phyloP scores from a whole-genome alignment of 2,113 vertebrate genomes.

The Plestiodon gilberti region DNA sequence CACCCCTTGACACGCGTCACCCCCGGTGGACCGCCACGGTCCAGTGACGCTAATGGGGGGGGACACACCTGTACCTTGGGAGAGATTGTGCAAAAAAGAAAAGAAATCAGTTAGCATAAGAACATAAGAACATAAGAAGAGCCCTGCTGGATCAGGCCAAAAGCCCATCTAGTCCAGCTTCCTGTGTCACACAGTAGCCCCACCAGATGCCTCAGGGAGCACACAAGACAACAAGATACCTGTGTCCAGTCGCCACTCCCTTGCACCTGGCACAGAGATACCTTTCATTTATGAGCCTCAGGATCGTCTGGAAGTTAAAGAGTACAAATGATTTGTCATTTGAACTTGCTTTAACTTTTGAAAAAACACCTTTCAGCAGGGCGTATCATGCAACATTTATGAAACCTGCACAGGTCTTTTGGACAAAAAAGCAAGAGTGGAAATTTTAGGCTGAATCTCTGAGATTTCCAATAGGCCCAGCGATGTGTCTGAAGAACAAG shows the following conservation, averaged over 20 bases:
- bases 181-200: no score
- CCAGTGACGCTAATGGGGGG: no score
- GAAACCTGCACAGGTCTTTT: neutral
- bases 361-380: neutral
- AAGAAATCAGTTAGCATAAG: no score
- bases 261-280: neutral
- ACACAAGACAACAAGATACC: no score
- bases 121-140: no score
- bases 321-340: neutral
- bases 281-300: neutral
- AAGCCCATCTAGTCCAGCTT: no score
- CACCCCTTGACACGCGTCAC: no score
- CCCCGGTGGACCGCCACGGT: no score
- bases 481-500: slow-evolving; percentile 22
- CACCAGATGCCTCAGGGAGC: no score
- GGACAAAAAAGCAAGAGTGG: neutral
- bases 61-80: no score
- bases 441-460: neutral
- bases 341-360: neutral
- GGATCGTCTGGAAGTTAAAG: neutral
- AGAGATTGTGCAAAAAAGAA: neutral
- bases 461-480: slow-evolving; percentile 25
- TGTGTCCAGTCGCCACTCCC: no score
- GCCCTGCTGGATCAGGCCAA: no score
- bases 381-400: slow-evolving; percentile 12